These are phyloP conservation scores for Heliconius cydno DNA, from an alignment of 2,888 invertebrate genomes.

Conservation along the genomic window DNA sequence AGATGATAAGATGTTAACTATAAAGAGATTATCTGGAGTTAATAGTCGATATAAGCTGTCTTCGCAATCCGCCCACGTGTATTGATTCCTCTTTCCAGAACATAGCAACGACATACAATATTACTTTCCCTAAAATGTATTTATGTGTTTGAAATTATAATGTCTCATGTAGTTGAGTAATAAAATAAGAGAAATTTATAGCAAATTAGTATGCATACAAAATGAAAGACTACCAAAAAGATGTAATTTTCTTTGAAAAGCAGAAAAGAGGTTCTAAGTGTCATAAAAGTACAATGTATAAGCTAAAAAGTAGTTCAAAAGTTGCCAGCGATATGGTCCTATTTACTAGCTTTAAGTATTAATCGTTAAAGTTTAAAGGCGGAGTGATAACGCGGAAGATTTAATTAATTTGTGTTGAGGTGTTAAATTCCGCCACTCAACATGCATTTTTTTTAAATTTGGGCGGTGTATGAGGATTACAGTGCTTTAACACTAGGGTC, in stretches of 20 bases:
- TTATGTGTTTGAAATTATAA: not conserved
- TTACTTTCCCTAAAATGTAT: not conserved
- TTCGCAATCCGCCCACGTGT: conserved; percentile 20
- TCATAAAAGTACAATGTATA: not conserved
- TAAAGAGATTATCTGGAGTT: conserved; percentile 26
- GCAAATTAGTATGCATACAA: too few species aligned
- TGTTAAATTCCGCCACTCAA: too few species aligned
- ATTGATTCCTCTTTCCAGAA: conserved; percentile 22
- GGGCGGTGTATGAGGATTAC: too few species aligned
- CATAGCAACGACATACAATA: conserved; percentile 2
- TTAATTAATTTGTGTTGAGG: not conserved
- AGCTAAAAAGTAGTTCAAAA: not conserved
- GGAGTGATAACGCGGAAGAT: too few species aligned
- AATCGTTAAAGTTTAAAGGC: not conserved
- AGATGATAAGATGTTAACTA: conserved; percentile 13
- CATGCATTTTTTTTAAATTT: too few species aligned
- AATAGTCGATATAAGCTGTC: conserved; percentile 10
- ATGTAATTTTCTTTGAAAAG: not conserved
- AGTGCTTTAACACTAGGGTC: too few species aligned
- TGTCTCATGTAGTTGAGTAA: not conserved
- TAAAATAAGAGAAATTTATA: not conserved
- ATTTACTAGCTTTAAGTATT: not conserved
- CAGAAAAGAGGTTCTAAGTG: not conserved
- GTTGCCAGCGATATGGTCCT: not conserved
- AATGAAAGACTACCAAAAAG: not conserved